Evolutionary conservation across 2,888 invertebrate genomes (phyloP).

Genomic region (Drosophila mimetica): DNA sequence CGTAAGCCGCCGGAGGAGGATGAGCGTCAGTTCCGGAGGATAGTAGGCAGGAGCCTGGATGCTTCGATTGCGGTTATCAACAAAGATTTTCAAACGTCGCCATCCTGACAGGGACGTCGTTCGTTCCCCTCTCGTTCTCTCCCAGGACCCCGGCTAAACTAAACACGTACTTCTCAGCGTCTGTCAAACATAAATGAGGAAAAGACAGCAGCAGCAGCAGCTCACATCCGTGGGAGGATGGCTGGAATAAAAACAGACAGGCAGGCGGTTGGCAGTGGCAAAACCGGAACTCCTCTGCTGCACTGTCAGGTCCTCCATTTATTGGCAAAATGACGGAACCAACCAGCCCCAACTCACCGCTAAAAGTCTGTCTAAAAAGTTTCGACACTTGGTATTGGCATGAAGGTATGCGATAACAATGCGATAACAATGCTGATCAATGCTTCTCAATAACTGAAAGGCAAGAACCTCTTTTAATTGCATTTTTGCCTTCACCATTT

Average conservation of each 20-base stretch:
- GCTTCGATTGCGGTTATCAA: conserved; percentile 43
- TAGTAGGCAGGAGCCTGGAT: background rate
- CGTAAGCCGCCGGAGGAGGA: conserved; percentile 6
- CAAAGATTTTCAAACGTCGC: conserved; percentile 27
- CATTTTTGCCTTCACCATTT: no score
- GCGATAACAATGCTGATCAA: background rate
- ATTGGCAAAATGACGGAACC: conserved; percentile 30
- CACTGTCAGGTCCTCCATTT: conserved; percentile 22
- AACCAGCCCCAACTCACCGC: background rate
- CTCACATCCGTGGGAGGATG: conserved; percentile 26
- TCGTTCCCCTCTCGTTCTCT: background rate
- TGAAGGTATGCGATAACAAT: no score
- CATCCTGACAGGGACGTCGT: conserved; percentile 3
- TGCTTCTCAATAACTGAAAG: background rate
- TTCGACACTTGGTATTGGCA: conserved; percentile 25
- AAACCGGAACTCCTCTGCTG: conserved; percentile 2
- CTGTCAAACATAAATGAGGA: conserved; percentile 59
- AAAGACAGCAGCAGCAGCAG: conserved; percentile 14
- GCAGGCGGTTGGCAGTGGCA: conserved; percentile 6
- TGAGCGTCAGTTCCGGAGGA: conserved; percentile 14
- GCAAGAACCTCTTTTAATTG: background rate
- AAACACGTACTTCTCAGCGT: conserved; percentile 65
- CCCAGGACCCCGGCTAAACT: conserved; percentile 49
- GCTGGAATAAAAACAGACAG: conserved; percentile 20
- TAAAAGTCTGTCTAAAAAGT: conserved; percentile 9